A percentile compares a stretch with the other conserved stretches of the same genome.
Evolutionary conservation across 2,797 vertebrate species (phyloP).

Genomic region (Potorous gilbertii): DNA sequence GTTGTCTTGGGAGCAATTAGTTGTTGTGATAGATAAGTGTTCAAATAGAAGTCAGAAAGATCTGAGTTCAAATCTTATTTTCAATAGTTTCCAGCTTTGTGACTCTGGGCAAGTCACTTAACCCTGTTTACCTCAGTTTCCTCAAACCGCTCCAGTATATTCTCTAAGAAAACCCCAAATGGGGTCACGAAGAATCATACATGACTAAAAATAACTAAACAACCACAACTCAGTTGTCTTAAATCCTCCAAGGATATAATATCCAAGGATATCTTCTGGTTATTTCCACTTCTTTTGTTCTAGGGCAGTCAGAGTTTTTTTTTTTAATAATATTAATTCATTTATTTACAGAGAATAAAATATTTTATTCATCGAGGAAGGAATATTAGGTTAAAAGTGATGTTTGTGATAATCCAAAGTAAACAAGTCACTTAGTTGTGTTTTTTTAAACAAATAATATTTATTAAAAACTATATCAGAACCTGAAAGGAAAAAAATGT

Average conservation of each 20-base stretch:
- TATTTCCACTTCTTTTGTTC: slow-evolving; percentile 51
- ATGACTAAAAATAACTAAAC: background rate
- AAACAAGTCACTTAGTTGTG: slow-evolving; percentile 74
- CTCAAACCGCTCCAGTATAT: background rate
- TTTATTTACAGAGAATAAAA: slow-evolving; percentile 74
- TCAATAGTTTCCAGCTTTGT: background rate
- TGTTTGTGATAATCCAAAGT: slow-evolving; percentile 43
- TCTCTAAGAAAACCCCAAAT: background rate
- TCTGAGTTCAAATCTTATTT: background rate
- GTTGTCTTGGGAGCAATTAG: slow-evolving; percentile 2
- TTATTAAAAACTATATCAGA: slow-evolving; percentile 57
- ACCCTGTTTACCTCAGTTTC: background rate
- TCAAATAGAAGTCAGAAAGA: background rate
- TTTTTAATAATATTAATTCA: slow-evolving; percentile 71
- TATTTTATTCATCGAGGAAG: slow-evolving; percentile 66
- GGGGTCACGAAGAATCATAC: background rate
- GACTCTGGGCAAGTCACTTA: background rate
- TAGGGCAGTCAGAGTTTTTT: slow-evolving; percentile 63
- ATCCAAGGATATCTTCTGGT: slow-evolving; percentile 32
- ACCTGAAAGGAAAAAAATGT: slow-evolving; percentile 55
- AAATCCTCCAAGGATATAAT: background rate
- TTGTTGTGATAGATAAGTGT: background rate
- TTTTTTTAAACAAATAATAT: slow-evolving; percentile 50
- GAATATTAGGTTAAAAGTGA: slow-evolving; percentile 74
- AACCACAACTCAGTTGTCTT: background rate